Evolutionary conservation across 1,140 invertebrate genomes (phyloP), one percentile per base, ranked within the genome.

Genomic region (Bombus waltoni): DNA sequence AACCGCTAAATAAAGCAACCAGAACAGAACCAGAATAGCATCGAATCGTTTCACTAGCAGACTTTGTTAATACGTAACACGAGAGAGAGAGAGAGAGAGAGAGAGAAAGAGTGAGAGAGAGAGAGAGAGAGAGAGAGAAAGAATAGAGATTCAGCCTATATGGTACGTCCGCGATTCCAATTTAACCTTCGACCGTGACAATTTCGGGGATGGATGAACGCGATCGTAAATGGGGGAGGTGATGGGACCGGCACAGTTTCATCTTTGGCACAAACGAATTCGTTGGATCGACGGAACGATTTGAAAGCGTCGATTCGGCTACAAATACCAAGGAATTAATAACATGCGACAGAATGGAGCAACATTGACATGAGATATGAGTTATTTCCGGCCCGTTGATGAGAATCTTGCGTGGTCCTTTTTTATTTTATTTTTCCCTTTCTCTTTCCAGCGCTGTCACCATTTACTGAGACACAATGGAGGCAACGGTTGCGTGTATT

Each of bases 241-340:
- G 59, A 65, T 71, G 74, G 53, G 18, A 42, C 62, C 47, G 44
- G 74, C 44, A 83, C 78, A 70, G 76, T 83, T 87, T 77, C n/a
- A 89, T 38, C 35, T n/a, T 42, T 38, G 38, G 73, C 57, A 18
- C 44, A 47, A 73, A 83, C 83, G 75, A 44, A 87, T 89, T 87
- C 42, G 38, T 59, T 10, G 25, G 59, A 28, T 18, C 66, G 59
- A n/a, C 28, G 59, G 62, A 72, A 83, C 80, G 73, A 85, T 74
- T 53, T 53, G 47, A 53, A 80, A 85, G 59, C 44, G 70, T 77
- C n/a, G 62, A 18, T 15, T 38, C 18, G 53, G 35, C 70, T 65
- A n/a, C 87, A 47, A 44, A 72, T 88, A 80, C 66, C 22, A 62
- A 66, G 68, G 66, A 87, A 83, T 80, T 87, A 87, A 83, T 80